phyloP scores from a whole-genome alignment of 2,113 vertebrate species.

The Daphoenositta chrysoptera region DNA sequence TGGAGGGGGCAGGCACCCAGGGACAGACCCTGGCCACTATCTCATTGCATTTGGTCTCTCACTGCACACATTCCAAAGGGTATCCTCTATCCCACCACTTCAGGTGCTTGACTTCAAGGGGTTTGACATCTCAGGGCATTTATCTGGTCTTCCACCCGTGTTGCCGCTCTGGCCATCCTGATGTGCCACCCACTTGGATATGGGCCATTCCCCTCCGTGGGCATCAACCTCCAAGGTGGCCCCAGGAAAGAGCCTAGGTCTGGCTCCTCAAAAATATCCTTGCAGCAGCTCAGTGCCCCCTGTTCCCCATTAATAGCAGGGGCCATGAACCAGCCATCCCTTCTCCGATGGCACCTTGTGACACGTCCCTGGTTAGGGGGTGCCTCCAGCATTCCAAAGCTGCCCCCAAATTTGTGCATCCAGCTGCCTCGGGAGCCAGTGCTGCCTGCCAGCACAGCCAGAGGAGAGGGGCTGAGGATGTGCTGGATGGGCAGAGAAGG shows the following conservation, averaged over 20 bases:
- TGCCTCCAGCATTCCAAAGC: not conserved
- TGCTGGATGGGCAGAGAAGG: not conserved
- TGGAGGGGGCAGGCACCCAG: not conserved
- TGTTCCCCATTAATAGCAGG: not conserved
- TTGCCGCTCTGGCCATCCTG: fast-evolving
- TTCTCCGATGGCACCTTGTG: not conserved
- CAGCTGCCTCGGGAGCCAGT: not conserved
- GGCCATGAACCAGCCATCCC: not conserved
- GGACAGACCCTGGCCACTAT: not conserved
- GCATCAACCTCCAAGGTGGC: not conserved
- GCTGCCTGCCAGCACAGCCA: not conserved
- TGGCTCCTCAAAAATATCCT: not conserved
- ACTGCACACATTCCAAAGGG: not conserved
- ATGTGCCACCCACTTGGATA: fast-evolving
- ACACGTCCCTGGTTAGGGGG: not conserved
- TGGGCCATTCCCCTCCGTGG: fast-evolving
- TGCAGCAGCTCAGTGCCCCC: not conserved
- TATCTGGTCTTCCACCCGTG: fast-evolving
- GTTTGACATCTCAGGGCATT: not conserved
- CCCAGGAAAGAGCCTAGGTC: not conserved
- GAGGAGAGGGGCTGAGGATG: not conserved
- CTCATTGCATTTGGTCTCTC: not conserved
- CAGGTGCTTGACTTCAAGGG: not conserved
- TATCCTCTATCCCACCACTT: not conserved
- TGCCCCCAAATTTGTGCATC: not conserved